Percentiles rank a stretch among this genome's conserved stretches.
Evolutionary conservation across 2,888 invertebrate genomes (phyloP).

Genomic region (Chouioia cunea): DNA sequence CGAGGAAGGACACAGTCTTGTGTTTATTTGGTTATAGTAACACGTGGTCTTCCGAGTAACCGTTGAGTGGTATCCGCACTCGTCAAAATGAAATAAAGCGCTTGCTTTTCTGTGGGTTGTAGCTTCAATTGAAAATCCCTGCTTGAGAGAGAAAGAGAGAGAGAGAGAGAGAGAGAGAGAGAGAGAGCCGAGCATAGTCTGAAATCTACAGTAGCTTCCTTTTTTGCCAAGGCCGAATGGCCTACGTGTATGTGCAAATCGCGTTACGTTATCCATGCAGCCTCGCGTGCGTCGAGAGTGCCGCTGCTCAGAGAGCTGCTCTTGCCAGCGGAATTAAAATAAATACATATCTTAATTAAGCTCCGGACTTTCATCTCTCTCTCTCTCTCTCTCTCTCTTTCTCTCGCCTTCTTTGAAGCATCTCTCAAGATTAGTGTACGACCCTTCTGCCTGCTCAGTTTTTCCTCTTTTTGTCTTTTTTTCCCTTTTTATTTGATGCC

Average conservation of each 20-base stretch:
- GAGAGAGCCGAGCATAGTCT: no score
- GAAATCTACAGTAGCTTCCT: no score
- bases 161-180: no score
- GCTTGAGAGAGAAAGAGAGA: no score
- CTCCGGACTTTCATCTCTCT: constrained; percentile 57
- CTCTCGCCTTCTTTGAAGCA: constrained; percentile 13
- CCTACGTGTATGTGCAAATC: constrained; percentile 61
- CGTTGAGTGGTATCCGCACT: constrained; percentile 47
- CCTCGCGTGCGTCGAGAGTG: constrained; percentile 57
- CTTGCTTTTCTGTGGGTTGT: constrained; percentile 57
- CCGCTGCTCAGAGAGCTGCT: constrained; percentile 54
- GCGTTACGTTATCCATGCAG: constrained; percentile 52
- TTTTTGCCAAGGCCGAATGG: constrained; percentile 30
- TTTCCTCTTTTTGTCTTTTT: background rate
- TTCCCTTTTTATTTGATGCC: background rate
- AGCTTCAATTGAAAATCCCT: constrained; percentile 62
- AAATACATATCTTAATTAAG: constrained; percentile 68
- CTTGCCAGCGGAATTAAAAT: constrained; percentile 65
- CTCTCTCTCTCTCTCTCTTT: constrained; percentile 49
- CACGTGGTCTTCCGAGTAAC: constrained; percentile 47
- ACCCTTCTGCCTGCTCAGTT: background rate
- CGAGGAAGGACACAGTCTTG: no score
- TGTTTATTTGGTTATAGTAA: no score
- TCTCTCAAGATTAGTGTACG: constrained; percentile 46
- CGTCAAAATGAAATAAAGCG: constrained; percentile 53